Percentiles rank a stretch among this genome's conserved stretches.
These are phyloP conservation scores for Cavia porcellus DNA, from an alignment of 2,113 vertebrate species.

Conservation along the genomic window DNA sequence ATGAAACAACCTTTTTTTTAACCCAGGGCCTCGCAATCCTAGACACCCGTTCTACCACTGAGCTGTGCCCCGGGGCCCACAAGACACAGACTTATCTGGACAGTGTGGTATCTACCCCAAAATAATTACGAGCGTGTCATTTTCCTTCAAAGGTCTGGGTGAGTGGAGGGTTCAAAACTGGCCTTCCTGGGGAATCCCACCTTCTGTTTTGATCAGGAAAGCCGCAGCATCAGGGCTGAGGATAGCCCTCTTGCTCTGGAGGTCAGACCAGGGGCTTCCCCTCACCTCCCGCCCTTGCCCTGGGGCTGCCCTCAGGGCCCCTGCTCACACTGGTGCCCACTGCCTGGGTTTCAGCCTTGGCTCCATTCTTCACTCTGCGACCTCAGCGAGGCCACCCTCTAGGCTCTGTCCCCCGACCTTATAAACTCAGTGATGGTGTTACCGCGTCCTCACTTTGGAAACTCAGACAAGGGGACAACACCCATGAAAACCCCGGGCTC, in stretches of 20 bases:
- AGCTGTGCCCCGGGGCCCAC: not conserved
- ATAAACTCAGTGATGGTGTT: not conserved
- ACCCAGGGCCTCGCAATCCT: not conserved
- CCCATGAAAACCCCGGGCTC: not conserved
- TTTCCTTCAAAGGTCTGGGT: not conserved
- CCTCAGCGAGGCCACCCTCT: not conserved
- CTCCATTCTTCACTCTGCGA: not conserved
- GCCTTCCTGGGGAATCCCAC: not conserved
- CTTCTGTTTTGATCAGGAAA: not conserved
- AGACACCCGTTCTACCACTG: not conserved
- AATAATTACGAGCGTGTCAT: not conserved
- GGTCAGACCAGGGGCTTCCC: not conserved
- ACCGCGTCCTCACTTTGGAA: not conserved
- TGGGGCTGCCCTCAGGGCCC: not conserved
- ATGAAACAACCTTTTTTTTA: not conserved
- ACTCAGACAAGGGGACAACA: not conserved
- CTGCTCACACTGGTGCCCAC: not conserved
- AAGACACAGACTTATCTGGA: not conserved
- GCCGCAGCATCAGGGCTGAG: no score
- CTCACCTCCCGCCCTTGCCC: not conserved
- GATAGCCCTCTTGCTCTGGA: not conserved
- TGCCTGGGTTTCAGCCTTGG: not conserved
- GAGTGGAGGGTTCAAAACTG: not conserved
- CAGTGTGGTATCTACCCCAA: not conserved
- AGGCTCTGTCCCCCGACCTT: not conserved